These are phyloP conservation scores for Latrodectus elegans DNA, from an alignment of 2,888 invertebrate species.

Conservation along the genomic window DNA sequence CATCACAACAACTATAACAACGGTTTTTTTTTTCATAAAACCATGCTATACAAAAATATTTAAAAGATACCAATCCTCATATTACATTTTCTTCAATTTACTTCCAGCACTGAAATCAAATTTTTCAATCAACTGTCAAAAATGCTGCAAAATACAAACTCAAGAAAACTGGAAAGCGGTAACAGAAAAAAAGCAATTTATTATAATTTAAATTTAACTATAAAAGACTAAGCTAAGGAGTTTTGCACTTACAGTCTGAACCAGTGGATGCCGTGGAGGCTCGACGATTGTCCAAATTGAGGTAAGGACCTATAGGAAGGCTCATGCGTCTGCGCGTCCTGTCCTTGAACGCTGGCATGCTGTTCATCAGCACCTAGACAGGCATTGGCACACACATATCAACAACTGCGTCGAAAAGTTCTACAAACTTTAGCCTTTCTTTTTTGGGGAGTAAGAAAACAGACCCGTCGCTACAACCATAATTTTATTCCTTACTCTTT, in stretches of 20 bases:
- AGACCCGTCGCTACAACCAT: neutral
- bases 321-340: constrained; percentile 71
- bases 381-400: neutral
- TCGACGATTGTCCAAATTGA: constrained; percentile 66
- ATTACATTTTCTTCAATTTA: too few species aligned
- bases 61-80: too few species aligned
- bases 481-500: neutral
- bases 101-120: too few species aligned
- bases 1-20: too few species aligned
- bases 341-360: constrained; percentile 71
- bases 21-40: too few species aligned
- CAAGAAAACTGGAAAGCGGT: too few species aligned
- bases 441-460: too few species aligned
- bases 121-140: too few species aligned
- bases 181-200: too few species aligned
- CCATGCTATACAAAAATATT: too few species aligned
- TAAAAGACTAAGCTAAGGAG: neutral
- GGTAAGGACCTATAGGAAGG: constrained; percentile 71
- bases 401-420: neutral
- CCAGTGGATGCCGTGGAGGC: constrained; percentile 67
- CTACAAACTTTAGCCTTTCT: too few species aligned
- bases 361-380: constrained; percentile 62
- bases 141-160: too few species aligned
- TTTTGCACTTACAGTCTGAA: constrained; percentile 66
- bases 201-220: neutral